Evolutionary conservation across 2,113 vertebrate species (phyloP).

Genomic region (Lycocorax pyrrhopterus): DNA sequence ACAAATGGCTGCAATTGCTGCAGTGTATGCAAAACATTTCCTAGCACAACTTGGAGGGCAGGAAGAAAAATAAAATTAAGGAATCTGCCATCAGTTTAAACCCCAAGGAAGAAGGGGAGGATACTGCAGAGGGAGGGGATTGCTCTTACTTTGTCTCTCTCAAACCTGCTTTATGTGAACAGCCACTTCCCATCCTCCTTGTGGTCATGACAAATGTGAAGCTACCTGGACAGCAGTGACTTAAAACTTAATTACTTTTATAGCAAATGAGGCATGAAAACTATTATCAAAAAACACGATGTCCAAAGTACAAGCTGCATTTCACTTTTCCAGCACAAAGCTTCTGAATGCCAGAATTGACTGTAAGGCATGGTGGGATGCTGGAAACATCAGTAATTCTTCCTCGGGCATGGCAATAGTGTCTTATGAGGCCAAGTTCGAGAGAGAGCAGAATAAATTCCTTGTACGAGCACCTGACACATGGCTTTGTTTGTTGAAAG

Average conservation of each 20-base stretch:
- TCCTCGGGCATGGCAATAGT: neutral
- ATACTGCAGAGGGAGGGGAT: neutral
- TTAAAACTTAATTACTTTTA: slow-evolving; percentile 55
- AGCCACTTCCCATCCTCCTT: neutral
- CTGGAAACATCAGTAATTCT: neutral
- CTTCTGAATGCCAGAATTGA: neutral
- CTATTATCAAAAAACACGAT: slow-evolving; percentile 39
- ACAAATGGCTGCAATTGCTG: neutral
- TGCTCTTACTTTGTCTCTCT: neutral
- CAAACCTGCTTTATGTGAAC: neutral
- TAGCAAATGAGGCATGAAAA: slow-evolving; percentile 59
- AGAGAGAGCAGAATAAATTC: neutral
- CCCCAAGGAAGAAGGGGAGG: neutral
- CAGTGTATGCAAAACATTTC: neutral
- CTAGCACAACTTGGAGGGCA: neutral
- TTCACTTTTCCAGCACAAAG: slow-evolving; percentile 26
- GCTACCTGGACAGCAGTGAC: neutral
- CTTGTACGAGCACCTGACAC: neutral
- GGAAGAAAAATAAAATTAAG: neutral
- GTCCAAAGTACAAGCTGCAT: neutral
- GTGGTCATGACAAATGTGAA: slow-evolving; percentile 24
- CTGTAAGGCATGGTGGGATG: neutral
- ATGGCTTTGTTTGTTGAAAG: neutral
- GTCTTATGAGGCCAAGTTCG: neutral
- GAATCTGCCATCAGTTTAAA: neutral